These are phyloP conservation scores for Chrysodeixis includens DNA, from an alignment of 2,888 invertebrate genomes.

Conservation along the genomic window DNA sequence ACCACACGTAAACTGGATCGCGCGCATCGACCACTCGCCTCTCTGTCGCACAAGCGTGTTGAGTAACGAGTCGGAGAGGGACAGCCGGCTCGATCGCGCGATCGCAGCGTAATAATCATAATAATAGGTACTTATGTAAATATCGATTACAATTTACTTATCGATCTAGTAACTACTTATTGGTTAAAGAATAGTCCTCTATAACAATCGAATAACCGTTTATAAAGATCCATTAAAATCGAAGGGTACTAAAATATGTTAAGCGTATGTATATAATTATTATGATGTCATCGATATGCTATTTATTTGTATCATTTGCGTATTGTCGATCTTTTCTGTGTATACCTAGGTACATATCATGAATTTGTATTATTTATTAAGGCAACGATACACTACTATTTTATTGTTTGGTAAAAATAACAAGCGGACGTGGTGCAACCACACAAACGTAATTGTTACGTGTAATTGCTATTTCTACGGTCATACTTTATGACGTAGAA, in stretches of 20 bases:
- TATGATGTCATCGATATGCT: constrained; percentile 82
- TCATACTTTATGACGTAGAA: neutral
- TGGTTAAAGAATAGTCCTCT: constrained; percentile 81
- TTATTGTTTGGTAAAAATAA: constrained; percentile 59
- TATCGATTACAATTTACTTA: constrained; percentile 81
- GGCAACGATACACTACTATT: constrained; percentile 69
- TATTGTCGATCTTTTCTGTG: constrained; percentile 84
- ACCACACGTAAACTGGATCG: constrained; percentile 59
- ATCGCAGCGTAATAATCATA: constrained; percentile 64
- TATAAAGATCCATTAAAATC: constrained; percentile 85
- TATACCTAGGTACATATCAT: constrained; percentile 89
- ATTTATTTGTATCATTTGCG: constrained; percentile 87
- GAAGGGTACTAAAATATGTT: constrained; percentile 88
- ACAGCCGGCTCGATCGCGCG: constrained; percentile 51
- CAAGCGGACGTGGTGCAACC: constrained; percentile 40
- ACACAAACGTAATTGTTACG: neutral
- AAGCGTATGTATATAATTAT: constrained; percentile 85
- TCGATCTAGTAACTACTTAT: constrained; percentile 70
- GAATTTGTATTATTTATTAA: constrained; percentile 81
- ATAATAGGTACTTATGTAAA: constrained; percentile 85
- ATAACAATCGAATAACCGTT: constrained; percentile 82
- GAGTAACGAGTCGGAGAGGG: constrained; percentile 37
- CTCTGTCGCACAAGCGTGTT: constrained; percentile 48
- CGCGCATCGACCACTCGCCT: constrained; percentile 54
- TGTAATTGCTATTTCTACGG: neutral